Evolutionary conservation across 2,888 invertebrate genomes (phyloP).

Genomic region (Catocala fraxini): DNA sequence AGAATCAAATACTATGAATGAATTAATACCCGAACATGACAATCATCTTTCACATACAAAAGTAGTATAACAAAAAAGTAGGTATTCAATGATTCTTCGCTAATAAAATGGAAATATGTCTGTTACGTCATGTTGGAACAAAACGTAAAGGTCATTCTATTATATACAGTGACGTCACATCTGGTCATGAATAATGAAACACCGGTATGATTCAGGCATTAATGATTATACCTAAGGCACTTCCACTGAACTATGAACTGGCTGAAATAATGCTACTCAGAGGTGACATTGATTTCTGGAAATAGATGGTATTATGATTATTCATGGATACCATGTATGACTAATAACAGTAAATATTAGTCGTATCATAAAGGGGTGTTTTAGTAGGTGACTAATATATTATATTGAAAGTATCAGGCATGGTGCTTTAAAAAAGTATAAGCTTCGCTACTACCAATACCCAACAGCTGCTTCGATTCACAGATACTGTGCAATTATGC

Average conservation of each 20-base stretch:
- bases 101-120: conserved; percentile 24
- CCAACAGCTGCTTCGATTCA: too few relatives aligned
- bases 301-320: too few relatives aligned
- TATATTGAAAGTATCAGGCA: too few relatives aligned
- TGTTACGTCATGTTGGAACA: conserved; percentile 47
- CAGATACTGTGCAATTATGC: too few relatives aligned
- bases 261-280: conserved; percentile 23
- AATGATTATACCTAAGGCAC: conserved; percentile 61
- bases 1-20: neutral
- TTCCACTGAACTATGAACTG: conserved; percentile 51
- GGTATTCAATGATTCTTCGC: neutral
- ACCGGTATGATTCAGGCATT: conserved; percentile 64
- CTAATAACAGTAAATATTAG: conserved; percentile 4
- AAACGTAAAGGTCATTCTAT: conserved; percentile 65
- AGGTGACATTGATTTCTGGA: conserved; percentile 28
- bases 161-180: conserved; percentile 64
- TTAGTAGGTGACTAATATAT: too few relatives aligned
- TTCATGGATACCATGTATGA: too few relatives aligned
- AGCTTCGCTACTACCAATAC: too few relatives aligned
- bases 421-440: too few relatives aligned
- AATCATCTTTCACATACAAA: neutral
- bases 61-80: neutral
- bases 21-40: conserved; percentile 4
- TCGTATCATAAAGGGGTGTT: conserved; percentile 1
- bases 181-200: conserved; percentile 48